Evolutionary conservation across 2,888 invertebrate species (phyloP).

Genomic region (Acrobasis repandana): DNA sequence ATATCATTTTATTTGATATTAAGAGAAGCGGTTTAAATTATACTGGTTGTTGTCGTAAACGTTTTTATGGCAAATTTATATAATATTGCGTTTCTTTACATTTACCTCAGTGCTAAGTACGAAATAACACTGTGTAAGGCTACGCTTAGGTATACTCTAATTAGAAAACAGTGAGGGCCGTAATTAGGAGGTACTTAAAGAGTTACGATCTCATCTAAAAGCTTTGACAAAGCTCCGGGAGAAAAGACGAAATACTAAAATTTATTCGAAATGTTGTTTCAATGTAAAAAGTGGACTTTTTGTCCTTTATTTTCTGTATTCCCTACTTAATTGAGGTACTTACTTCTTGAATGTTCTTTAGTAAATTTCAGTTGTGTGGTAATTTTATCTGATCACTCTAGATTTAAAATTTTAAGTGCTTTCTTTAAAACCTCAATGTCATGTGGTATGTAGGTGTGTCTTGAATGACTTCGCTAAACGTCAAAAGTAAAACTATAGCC

Average conservation of each 20-base stretch:
- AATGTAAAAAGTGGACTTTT: constrained; percentile 23
- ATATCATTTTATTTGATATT: too few species aligned
- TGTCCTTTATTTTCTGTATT: constrained; percentile 12
- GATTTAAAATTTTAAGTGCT: too few species aligned
- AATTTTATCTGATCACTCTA: too few species aligned
- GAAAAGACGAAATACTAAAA: constrained; percentile 33
- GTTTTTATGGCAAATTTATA: too few species aligned
- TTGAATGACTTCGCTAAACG: too few species aligned
- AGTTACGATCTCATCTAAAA: constrained; percentile 58
- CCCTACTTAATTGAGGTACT: background rate
- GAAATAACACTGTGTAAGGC: constrained; percentile 31
- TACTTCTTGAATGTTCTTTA: background rate
- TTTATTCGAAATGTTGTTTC: constrained; percentile 37
- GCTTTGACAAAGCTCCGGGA: constrained; percentile 35
- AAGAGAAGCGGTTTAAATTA: too few species aligned
- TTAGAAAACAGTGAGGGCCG: constrained; percentile 55
- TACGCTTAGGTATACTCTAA: constrained; percentile 48
- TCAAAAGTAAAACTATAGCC: too few species aligned
- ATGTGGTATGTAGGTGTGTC: too few species aligned
- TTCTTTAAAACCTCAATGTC: too few species aligned
- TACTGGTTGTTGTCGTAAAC: too few species aligned
- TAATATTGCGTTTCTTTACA: too few species aligned
- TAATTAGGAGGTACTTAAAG: constrained; percentile 62
- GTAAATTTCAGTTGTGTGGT: too few species aligned
- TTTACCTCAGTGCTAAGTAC: background rate